Conservation (phyloP, 2,113 vertebrate genomes). For the Ellobius talpinus region DNA sequence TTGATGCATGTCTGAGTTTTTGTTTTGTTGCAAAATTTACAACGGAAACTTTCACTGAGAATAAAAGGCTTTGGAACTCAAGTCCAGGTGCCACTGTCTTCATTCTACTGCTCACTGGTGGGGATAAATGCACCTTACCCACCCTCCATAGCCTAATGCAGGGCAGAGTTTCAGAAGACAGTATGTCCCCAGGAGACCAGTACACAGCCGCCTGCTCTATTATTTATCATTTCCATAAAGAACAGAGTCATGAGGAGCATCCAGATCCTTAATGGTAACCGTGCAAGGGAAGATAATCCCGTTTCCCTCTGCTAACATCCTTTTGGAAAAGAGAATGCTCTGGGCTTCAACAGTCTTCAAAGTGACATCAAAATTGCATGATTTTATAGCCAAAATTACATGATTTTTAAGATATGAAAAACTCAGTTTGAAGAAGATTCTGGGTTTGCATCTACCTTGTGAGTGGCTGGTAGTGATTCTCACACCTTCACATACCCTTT, state of each 20-base stretch:
- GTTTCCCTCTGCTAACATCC: not conserved
- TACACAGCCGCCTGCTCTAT: not conserved
- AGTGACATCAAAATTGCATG: not conserved
- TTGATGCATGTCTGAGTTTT: not conserved
- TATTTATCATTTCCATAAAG: slow-evolving; percentile 25
- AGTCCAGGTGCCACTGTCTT: not conserved
- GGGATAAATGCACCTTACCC: not conserved
- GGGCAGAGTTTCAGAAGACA: not conserved
- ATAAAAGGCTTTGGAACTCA: not conserved
- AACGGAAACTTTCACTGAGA: not conserved
- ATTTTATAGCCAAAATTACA: no score
- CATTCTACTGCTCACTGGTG: not conserved
- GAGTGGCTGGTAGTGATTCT: not conserved
- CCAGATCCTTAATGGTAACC: not conserved
- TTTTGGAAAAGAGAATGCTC: not conserved
- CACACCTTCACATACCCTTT: not conserved
- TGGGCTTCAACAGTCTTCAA: not conserved
- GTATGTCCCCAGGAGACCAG: not conserved
- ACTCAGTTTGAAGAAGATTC: not conserved
- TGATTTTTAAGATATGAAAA: slow-evolving; percentile 6
- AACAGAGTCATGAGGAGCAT: not conserved
- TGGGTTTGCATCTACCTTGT: not conserved
- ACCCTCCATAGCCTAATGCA: not conserved
- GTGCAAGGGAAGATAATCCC: not conserved
- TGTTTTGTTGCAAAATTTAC: not conserved